Evolutionary conservation across 2,797 vertebrate genomes (phyloP), one percentile per base, ranked within the genome.

Genomic region (Acrocephalus scirpaceus): DNA sequence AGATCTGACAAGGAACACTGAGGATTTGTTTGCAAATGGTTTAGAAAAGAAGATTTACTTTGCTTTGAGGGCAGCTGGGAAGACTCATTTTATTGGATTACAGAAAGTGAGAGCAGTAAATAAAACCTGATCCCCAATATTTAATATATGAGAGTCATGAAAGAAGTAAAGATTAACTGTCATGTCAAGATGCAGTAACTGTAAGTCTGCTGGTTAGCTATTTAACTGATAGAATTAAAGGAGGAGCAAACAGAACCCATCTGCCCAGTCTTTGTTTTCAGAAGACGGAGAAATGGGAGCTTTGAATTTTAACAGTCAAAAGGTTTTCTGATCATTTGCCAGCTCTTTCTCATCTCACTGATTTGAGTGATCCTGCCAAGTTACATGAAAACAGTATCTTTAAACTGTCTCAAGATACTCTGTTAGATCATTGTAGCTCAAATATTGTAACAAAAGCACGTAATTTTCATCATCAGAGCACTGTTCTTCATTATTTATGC

Each of bases 91-190:
- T 45, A 72, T 92, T 92, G 76, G 82, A 78, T 50, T 70, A 86
- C 44, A 91, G 79, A 53, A 95, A 93, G 72, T 66, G 67, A 96
- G 71, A 96, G 65, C 56, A 89, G 65, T 94, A 83, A 95, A 90
- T 94, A 95, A 93, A 96, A 79, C 67, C 34, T 60, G 73, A 85
- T 92, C 58, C 64, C 54, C 47, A 74, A 88, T 95, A 96, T 94
- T 92, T 94, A 88, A 88, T 86, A 57, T 70, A 86, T 66, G 82
- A 76, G 38, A 66, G 69, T 79, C 58, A 61, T 22, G 57, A 90
- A 92, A 75, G 51, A 92, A 86, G 67, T 70, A 81, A 81, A 90
- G 51, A 86, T 86, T 81, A 94, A 91, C 73, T 90, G 73, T 66
- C 73, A 45, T 32, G 53, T 81, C 76, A 86, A 56, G 66, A 71